phyloP scores from a whole-genome alignment of 2,797 vertebrate genomes.

The Cirrhinus mrigala region DNA sequence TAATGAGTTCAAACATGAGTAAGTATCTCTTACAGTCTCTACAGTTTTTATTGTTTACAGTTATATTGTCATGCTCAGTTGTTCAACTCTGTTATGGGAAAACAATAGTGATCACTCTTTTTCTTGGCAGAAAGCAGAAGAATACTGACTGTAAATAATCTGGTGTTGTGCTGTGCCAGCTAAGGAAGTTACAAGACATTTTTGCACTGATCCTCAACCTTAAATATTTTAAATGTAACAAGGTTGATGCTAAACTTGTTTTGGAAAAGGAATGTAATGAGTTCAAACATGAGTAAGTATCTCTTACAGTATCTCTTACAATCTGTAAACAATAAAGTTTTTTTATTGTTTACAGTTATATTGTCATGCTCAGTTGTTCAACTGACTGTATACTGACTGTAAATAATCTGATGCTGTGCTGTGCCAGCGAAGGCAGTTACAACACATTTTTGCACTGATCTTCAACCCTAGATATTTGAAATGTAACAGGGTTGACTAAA shows the following conservation, averaged over 20 bases:
- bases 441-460: background rate
- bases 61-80: background rate
- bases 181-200: background rate
- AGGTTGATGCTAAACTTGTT: background rate
- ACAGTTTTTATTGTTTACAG: background rate
- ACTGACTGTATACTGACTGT: too few species aligned
- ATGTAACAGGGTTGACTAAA: background rate
- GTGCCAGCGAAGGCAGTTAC: background rate
- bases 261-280: background rate
- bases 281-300: background rate
- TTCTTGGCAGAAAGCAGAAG: background rate
- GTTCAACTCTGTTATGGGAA: background rate
- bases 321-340: too few species aligned
- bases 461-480: conserved; percentile 3
- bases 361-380: too few species aligned
- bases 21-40: too few species aligned
- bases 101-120: background rate
- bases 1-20: too few species aligned
- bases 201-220: background rate
- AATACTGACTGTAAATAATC: background rate
- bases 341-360: background rate
- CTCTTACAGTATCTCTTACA: too few species aligned
- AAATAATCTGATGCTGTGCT: background rate
- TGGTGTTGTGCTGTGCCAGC: background rate
- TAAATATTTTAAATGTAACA: conserved; percentile 8